phyloP scores from a whole-genome alignment of 2,113 vertebrate genomes.

The Xerus inauris region DNA sequence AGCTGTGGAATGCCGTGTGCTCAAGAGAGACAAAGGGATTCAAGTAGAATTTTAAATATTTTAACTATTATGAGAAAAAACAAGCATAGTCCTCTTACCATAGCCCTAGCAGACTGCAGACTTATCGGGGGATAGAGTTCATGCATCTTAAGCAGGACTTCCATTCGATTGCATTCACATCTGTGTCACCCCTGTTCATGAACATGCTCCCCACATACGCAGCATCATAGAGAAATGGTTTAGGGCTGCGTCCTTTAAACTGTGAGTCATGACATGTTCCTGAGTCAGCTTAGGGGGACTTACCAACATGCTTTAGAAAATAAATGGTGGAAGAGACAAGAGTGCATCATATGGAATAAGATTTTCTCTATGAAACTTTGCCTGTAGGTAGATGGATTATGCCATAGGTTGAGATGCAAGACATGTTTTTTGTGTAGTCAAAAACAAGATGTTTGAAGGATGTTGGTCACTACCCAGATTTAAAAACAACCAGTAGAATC shows the following conservation, averaged over 20 bases:
- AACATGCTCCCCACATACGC: not conserved
- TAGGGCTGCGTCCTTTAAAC: not conserved
- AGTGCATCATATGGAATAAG: not conserved
- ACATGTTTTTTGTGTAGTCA: not conserved
- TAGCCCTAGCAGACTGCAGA: not conserved
- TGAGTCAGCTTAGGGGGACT: not conserved
- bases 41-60: not conserved
- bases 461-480: not conserved
- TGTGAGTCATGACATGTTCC: not conserved
- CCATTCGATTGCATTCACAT: not conserved
- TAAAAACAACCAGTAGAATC: not conserved
- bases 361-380: not conserved
- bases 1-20: not conserved
- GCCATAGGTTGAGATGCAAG: not conserved
- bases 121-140: not conserved
- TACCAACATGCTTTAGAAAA: not conserved
- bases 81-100: not conserved
- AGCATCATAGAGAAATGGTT: not conserved
- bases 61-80: not conserved
- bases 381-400: not conserved
- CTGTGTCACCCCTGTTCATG: not conserved
- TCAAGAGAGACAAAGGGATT: not conserved
- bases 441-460: not conserved
- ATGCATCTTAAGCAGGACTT: not conserved
- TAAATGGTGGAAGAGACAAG: not conserved